Evolutionary conservation across 2,113 vertebrate species (phyloP), one percentile per base, ranked within the genome.

Genomic region (Peucedramus taeniatus): DNA sequence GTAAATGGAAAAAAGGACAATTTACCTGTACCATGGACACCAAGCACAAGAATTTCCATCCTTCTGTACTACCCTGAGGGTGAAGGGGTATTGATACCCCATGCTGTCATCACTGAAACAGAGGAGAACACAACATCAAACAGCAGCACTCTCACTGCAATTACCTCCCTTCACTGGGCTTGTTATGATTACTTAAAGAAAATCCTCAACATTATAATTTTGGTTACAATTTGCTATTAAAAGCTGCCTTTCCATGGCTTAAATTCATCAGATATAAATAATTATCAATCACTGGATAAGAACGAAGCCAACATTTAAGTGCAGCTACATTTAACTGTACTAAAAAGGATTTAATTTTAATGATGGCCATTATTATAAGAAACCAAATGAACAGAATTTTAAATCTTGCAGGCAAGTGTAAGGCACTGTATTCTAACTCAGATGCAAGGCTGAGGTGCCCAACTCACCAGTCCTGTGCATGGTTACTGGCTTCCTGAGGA

Each of bases 21-120:
- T 92, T 98, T 98, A 99, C 99, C 99, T 99, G 98, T 99, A 99
- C 99, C 99, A 99, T 0, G 99, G 99, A 90, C 99, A 99, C 98
- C 99, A 99, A 83, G 99, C 99, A 97, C 99, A 99, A 18, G 99
- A 99, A 97, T 99, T 99, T 40, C 99, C 99, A 93, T 99, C 99
- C 96, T 99, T 99, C 57, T 99, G 98, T 69, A 99, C 99, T 30
- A 99, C 99, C 87, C 99, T 98, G 68, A 99, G 94, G 56, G 99
- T 99, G 96, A 99, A 99, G 17, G 99, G 99, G 95, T 99, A 99
- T 59, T 99, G 99, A 96, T 99, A 99, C 15, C 99, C 99, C 99
- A 99, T 98, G 89, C 99, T 99, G 97, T 99, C 99, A 79, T 99
- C 99, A 97, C 99, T 99, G 97, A 63, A 98, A 97, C 24, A 94